Conservation (phyloP, 1,140 invertebrate genomes). For the Zaprionus inermis region DNA sequence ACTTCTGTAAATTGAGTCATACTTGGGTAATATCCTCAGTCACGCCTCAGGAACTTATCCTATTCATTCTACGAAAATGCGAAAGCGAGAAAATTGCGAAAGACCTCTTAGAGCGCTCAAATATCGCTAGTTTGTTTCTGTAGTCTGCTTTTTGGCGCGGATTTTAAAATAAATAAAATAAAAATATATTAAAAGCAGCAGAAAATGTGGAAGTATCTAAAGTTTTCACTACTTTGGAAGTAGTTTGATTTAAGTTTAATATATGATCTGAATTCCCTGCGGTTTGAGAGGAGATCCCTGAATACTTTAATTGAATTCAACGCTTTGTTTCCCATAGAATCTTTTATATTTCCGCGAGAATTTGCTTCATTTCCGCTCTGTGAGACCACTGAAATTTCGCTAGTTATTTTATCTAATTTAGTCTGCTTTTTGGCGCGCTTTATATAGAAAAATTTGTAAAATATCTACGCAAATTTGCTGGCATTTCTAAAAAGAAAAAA, state of each 20-base stretch:
- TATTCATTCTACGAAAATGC: conserved; percentile 10
- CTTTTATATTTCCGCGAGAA: background rate
- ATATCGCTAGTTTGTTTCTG: background rate
- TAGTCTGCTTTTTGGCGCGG: background rate
- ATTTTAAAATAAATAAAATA: background rate
- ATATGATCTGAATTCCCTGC: too few species aligned
- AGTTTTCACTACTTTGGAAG: background rate
- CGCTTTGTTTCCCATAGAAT: background rate
- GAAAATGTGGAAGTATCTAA: background rate
- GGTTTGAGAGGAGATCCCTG: too few species aligned
- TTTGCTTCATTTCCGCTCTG: background rate
- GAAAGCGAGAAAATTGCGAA: conserved; percentile 18
- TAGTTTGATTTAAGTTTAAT: too few species aligned
- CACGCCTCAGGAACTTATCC: conserved; percentile 30
- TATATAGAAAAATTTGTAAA: background rate
- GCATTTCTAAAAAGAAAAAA: too few species aligned
- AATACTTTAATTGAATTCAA: too few species aligned
- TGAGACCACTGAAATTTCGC: background rate
- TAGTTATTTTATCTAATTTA: background rate
- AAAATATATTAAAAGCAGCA: background rate
- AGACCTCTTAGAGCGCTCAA: background rate
- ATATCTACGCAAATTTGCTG: background rate
- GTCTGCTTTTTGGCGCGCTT: background rate
- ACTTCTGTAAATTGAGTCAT: conserved; percentile 65
- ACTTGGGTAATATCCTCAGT: conserved; percentile 37